Evolutionary conservation across 2,888 invertebrate species (phyloP), one percentile per base, ranked within the genome.

Genomic region (Teinopalpus imperialis): DNA sequence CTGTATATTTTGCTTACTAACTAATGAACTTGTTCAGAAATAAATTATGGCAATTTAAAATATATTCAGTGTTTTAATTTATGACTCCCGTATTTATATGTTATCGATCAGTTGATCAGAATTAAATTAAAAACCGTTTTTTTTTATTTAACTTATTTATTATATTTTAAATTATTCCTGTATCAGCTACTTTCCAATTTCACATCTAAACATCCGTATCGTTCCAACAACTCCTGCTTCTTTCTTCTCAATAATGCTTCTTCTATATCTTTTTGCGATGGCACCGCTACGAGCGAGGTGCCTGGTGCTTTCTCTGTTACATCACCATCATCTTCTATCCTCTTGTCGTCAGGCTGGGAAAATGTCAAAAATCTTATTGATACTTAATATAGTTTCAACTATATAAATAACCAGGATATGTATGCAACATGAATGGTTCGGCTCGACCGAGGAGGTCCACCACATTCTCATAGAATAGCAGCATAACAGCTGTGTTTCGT

Each of bases 241-340:
- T 97, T 96, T 65, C 96, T 92, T 54, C 92, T 91, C 0, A 99
- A 88, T 43, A 99, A 86, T 0, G 98, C 98, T 64, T 95, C 95
- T 71, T 98, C 98, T 52, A 99, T 94, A 74, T 98, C 97, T 76
- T 95, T 94, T 76, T 98, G 98, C 7, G 96, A 94, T 0, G 98
- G 98, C 20, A 99, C 97, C 3, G 97, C 94, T 31, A 97, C 97
- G 74, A 97, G 97, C 1, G 86, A 77, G 24, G 81, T 74, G 13
- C 71, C 65, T 23, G 59, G 45, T 1, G 58, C 43, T 3, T 59
- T 58, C 5, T 53, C 56, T 0, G 61, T 52, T 9, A 64, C 69
- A 0, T 59, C 61, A 1, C 75, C 75, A 2, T 80, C 81, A 3
- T 83, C 83, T 16, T 77, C 79, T 57, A 81, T 60, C 41, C 86